Evolutionary conservation across 2,113 vertebrate genomes (phyloP).

Genomic region (Glaucidium brasilianum): DNA sequence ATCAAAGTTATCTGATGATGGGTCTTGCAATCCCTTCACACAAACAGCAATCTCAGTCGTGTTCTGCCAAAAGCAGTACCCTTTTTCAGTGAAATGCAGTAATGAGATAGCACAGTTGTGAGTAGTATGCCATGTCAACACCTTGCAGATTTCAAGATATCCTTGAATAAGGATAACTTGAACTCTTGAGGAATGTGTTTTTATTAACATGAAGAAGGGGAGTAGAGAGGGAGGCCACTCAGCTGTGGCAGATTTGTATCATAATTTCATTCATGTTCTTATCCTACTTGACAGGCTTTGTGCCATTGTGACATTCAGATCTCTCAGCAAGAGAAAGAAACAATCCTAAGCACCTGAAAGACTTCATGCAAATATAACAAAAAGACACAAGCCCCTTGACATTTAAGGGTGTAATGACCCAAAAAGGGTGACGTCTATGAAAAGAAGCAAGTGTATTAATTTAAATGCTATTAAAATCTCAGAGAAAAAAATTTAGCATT

Average conservation of each 20-base stretch:
- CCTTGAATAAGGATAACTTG: background rate
- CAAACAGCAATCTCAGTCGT: background rate
- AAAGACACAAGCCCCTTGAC: background rate
- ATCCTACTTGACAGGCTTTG: conserved; percentile 21
- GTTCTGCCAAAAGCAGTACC: background rate
- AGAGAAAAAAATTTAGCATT: background rate
- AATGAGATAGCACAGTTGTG: background rate
- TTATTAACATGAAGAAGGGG: background rate
- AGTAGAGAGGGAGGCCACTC: background rate
- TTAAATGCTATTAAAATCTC: background rate
- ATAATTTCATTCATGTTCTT: conserved; percentile 6
- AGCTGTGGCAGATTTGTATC: conserved; percentile 5
- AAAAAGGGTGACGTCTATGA: background rate
- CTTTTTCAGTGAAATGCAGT: background rate
- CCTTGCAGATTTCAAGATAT: background rate
- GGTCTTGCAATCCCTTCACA: background rate
- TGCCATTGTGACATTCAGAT: conserved; percentile 4
- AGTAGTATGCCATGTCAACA: background rate
- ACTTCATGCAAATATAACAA: background rate
- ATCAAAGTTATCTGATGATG: background rate
- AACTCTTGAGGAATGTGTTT: background rate
- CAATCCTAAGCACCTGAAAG: conserved; percentile 15
- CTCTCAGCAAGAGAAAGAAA: conserved; percentile 31
- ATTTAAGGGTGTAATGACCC: background rate
- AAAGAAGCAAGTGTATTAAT: background rate